These are phyloP conservation scores for Aviceda subcristata DNA, from an alignment of 2,113 vertebrate species.

Conservation along the genomic window DNA sequence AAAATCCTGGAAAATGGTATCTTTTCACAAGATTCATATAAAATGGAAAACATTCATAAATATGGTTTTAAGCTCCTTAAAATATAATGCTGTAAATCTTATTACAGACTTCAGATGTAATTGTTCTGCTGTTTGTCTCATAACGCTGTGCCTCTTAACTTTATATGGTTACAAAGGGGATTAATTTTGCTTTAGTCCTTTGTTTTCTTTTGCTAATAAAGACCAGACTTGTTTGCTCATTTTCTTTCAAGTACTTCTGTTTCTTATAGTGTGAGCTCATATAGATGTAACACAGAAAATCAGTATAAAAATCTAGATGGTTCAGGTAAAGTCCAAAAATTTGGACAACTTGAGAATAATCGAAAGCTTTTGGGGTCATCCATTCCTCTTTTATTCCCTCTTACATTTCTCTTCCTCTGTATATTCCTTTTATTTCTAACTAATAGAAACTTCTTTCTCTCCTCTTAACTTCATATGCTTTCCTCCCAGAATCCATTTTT, in stretches of 20 bases:
- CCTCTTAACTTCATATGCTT: not conserved
- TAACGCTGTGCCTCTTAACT: constrained; percentile 45
- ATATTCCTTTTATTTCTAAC: not conserved
- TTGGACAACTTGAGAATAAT: not conserved
- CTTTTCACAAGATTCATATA: not conserved
- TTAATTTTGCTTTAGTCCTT: constrained; percentile 72
- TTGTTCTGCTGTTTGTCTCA: constrained; percentile 63
- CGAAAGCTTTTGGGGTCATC: not conserved
- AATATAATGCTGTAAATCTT: constrained; percentile 56
- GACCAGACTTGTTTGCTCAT: constrained; percentile 69
- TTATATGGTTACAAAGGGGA: constrained; percentile 69
- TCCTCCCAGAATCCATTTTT: not conserved
- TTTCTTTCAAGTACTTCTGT: constrained; percentile 60
- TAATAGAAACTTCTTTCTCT: not conserved
- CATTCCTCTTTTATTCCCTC: not conserved
- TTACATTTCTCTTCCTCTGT: not conserved
- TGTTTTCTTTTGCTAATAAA: constrained; percentile 63
- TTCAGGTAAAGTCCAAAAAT: constrained; percentile 34
- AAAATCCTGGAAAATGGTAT: not conserved
- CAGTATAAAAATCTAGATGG: not conserved
- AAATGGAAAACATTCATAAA: constrained; percentile 49
- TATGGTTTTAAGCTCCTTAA: constrained; percentile 22
- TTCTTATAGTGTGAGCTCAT: constrained; percentile 59
- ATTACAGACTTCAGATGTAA: constrained; percentile 51
- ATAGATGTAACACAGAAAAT: constrained; percentile 3